Evolutionary conservation across 2,113 vertebrate species (phyloP).

Genomic region (Zeus faber): DNA sequence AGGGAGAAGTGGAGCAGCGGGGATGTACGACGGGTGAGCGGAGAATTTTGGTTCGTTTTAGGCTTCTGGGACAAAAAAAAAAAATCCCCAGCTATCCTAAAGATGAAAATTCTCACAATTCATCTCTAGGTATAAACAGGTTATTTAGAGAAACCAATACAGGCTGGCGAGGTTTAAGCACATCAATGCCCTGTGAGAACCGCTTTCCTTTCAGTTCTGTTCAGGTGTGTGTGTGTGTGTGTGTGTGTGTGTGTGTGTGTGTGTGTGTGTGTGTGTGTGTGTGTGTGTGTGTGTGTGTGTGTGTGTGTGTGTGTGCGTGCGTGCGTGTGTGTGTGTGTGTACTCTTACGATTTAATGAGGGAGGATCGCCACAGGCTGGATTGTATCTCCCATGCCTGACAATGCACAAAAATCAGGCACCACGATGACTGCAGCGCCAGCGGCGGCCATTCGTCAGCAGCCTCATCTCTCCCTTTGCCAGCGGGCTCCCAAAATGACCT

Average conservation of each 20-base stretch:
- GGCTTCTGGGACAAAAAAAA: too few relatives aligned
- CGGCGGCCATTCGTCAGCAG: constrained; percentile 40
- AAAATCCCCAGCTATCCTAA: too few relatives aligned
- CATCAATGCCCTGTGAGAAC: constrained; percentile 13
- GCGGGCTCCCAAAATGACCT: constrained; percentile 36
- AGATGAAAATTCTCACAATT: too few relatives aligned
- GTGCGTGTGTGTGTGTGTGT: background rate
- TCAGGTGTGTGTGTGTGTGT: background rate
- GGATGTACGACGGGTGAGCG: too few relatives aligned
- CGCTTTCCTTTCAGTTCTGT: background rate
- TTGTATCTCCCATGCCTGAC: constrained; percentile 44
- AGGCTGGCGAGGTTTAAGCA: too few relatives aligned
- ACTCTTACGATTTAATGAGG: constrained; percentile 42
- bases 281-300: background rate
- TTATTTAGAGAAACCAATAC: constrained; percentile 33
- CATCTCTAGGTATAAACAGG: too few relatives aligned
- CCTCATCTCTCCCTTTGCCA: constrained; percentile 9
- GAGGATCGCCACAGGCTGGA: constrained; percentile 21
- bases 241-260: constrained; percentile 7
- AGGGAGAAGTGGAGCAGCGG: too few relatives aligned
- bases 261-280: constrained; percentile 1
- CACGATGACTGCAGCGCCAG: background rate
- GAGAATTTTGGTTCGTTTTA: too few relatives aligned
- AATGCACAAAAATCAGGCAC: constrained; percentile 24
- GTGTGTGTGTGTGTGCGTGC: background rate